Base-by-base conservation (phyloP, 2,797 vertebrate genomes). In the Masticophis lateralis region DNA sequence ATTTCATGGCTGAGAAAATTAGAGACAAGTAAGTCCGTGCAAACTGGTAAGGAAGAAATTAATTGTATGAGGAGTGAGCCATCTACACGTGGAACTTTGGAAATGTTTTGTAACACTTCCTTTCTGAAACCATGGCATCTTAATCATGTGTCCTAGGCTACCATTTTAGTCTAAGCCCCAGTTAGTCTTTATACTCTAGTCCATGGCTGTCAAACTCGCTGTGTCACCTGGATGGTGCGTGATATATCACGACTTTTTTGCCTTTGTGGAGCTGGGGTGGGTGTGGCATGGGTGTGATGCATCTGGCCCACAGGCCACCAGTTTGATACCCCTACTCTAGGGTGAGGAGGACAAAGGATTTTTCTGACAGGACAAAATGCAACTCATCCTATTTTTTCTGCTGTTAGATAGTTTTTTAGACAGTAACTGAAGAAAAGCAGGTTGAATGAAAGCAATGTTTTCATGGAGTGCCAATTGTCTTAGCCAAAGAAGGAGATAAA, bases 351-450 rank as follows among this genome's bases (percentile, higher is more conserved):
- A 90, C n/a, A 61, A 63, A 37, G 55, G 56, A 53, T 83, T 90
- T 89, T 83, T 92, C 28, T 47, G 59, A 90, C 57, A 90, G 12
- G n/a, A 56, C 43, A 27, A 92, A 61, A 66, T 61, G 56, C 55
- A 86, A n/a, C 56, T n/a, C 43, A 92, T 89, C 43, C 28, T 37
- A 60, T 86, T 66, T 69, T 87, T 47, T 87, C 28, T 88, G 28
- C 20, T 79, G 2, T 61, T 83, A 11, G 37, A 12, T 60, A 79
- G 12, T 59, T 89, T 88, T 20, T 89, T 51, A 69, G 8, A 51
- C 57, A 57, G 53, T 63, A 37, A 69, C 56, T 20, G 5, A 18
- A 88, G 60, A 53, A 56, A 56, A 32, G 66, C 51, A 20, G 3
- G 88, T 20, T 28, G 8, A 66, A 66, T 87, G 5, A 88, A 79